Evolutionary conservation across 2,113 vertebrate genomes (phyloP), one percentile per base, ranked within the genome.

Genomic region (Crotophaga sulcirostris): DNA sequence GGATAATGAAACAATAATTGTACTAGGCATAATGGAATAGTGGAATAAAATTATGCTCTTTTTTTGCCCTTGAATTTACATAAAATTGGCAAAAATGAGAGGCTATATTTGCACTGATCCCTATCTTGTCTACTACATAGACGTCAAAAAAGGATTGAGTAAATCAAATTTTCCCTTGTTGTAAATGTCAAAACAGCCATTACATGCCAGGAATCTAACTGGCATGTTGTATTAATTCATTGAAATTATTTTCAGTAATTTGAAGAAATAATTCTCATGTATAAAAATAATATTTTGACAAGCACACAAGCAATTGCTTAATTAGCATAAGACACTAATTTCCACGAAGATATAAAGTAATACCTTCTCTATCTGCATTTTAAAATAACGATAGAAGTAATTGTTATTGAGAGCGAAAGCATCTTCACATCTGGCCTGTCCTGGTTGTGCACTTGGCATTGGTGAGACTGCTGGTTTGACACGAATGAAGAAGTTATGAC

Each of bases 31-130:
- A 91, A 94, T 87, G 67, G 83, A 86, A 89, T 90, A 91, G 91
- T 87, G 49, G 51, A 89, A 87, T 74, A 80, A 90, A 94, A 95
- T 73, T 5, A 40, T 80, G 59, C 55, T 70, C 74, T 38, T 77
- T 82, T n/a, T 95, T 85, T 95, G 70, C 75, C 79, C 84, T 91
- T 94, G 64, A 59, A 92, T 95, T 95, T 93, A 59, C 82, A 94
- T 86, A 66, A 91, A 90, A 95, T 69, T 88, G 90, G 40, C 63
- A 91, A 95, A 95, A 95, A 63, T 16, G 24, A 79, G 75, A 76
- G 73, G 73, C 47, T 94, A 38, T 7, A 59, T 54, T 69, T 80
- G 45, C 72, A 44, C 51, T 91, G 93, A 95, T 93, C 85, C 62
- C 54, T 90, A 52, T 85, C 93, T 91, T 85, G 15, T 74, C 87